These are phyloP conservation scores for Eueides isabella DNA, from an alignment of 1,140 invertebrate genomes.

Conservation along the genomic window DNA sequence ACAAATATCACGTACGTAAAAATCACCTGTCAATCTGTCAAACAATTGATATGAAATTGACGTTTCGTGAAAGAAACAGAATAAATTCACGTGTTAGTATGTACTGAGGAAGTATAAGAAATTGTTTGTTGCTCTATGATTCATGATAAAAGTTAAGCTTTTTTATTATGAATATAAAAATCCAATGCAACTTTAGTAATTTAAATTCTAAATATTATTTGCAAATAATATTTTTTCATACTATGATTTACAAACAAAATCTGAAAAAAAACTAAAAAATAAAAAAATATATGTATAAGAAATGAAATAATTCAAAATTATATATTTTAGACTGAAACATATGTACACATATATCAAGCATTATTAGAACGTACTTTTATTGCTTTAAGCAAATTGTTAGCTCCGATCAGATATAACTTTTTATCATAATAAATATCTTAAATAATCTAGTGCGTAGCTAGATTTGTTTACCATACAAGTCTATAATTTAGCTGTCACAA, in stretches of 20 bases:
- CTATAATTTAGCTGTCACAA: slow-evolving; percentile 40
- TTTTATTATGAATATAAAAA: too few species aligned
- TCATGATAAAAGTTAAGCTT: not conserved
- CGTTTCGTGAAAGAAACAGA: slow-evolving; percentile 20
- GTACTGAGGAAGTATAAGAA: not conserved
- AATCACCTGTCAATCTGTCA: slow-evolving; percentile 28
- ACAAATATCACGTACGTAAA: slow-evolving; percentile 12
- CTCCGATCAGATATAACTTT: not conserved
- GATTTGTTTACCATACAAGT: slow-evolving; percentile 25
- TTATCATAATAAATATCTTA: slow-evolving; percentile 23
- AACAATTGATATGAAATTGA: slow-evolving; percentile 25
- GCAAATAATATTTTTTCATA: too few species aligned
- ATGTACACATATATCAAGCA: not conserved
- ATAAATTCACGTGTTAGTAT: not conserved
- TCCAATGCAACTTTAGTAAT: too few species aligned
- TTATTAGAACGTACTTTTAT: not conserved
- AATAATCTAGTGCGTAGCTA: slow-evolving; percentile 13
- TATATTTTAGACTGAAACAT: not conserved
- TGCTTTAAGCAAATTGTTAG: not conserved
- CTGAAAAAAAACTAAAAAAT: too few species aligned
- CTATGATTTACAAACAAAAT: too few species aligned
- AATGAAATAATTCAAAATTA: too few species aligned
- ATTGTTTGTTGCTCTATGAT: not conserved
- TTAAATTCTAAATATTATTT: too few species aligned
- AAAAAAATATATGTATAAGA: too few species aligned